phyloP scores from a whole-genome alignment of 2,888 invertebrate genomes.

The Pachymerium ferrugineum region DNA sequence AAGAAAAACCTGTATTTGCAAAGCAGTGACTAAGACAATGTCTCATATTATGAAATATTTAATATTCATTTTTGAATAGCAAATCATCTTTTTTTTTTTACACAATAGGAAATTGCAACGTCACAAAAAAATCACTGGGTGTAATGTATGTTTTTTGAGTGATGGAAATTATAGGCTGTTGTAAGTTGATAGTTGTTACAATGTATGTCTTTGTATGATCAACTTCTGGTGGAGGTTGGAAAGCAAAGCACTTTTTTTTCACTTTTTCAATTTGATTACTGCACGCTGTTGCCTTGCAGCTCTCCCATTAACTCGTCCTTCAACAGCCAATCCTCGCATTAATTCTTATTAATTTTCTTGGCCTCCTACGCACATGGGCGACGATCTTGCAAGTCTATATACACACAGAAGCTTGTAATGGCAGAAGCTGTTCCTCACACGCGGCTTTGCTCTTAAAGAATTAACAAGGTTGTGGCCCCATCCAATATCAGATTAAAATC shows the following conservation, averaged over 20 bases:
- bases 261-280: background rate
- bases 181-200: slow-evolving; percentile 5
- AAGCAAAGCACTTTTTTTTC: background rate
- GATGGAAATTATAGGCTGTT: background rate
- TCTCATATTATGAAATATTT: too few relatives aligned
- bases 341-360: slow-evolving; percentile 17
- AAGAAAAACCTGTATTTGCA: too few relatives aligned
- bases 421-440: background rate
- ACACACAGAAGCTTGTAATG: too few relatives aligned
- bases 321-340: slow-evolving; percentile 13
- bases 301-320: slow-evolving; percentile 10
- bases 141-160: background rate
- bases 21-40: too few relatives aligned
- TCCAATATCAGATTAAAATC: background rate
- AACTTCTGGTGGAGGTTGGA: background rate
- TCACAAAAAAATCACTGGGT: background rate
- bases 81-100: too few relatives aligned
- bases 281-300: slow-evolving; percentile 11
- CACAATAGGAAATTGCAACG: background rate
- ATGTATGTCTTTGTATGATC: background rate
- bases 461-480: slow-evolving; percentile 4
- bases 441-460: background rate
- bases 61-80: too few relatives aligned
- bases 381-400: background rate
- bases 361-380: slow-evolving; percentile 2